phyloP scores from a whole-genome alignment of 2,113 vertebrate genomes.

The Corythoichthys haematopterus region DNA sequence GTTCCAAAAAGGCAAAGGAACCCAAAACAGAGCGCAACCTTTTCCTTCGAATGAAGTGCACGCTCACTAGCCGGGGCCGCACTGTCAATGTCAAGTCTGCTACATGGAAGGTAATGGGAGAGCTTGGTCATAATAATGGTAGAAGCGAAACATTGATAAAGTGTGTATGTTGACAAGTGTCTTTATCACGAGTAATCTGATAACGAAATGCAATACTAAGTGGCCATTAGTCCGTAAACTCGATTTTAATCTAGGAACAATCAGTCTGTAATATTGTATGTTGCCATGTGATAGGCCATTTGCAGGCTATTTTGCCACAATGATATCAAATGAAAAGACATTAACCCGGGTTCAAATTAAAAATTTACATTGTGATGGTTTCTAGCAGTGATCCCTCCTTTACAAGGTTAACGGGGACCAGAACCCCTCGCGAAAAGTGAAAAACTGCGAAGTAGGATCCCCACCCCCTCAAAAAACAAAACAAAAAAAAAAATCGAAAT shows the following conservation, averaged over 20 bases:
- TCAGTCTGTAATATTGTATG: background rate
- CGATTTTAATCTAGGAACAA: background rate
- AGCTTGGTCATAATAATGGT: background rate
- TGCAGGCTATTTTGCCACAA: background rate
- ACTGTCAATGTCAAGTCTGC: slow-evolving; percentile 98
- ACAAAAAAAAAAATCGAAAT: too few relatives aligned
- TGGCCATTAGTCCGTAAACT: background rate
- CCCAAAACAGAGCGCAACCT: slow-evolving; percentile 87
- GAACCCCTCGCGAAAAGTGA: too few relatives aligned
- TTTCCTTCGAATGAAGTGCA: slow-evolving; percentile 97
- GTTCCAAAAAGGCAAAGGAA: slow-evolving; percentile 88
- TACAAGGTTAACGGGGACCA: too few relatives aligned
- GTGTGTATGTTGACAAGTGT: background rate
- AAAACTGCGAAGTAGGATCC: too few relatives aligned
- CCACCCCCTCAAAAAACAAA: too few relatives aligned
- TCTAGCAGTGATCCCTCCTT: too few relatives aligned
- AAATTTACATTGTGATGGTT: background rate
- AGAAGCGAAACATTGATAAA: background rate
- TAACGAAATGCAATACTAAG: slow-evolving; percentile 4
- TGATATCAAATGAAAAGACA: background rate
- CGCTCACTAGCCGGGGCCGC: slow-evolving; percentile 90
- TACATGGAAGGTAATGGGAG: slow-evolving; percentile 86
- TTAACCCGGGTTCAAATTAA: background rate
- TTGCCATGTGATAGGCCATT: slow-evolving; percentile 3
- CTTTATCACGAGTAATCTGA: background rate